These are phyloP conservation scores for Orchestes rusci DNA, from an alignment of 2,888 invertebrate genomes.

Conservation along the genomic window DNA sequence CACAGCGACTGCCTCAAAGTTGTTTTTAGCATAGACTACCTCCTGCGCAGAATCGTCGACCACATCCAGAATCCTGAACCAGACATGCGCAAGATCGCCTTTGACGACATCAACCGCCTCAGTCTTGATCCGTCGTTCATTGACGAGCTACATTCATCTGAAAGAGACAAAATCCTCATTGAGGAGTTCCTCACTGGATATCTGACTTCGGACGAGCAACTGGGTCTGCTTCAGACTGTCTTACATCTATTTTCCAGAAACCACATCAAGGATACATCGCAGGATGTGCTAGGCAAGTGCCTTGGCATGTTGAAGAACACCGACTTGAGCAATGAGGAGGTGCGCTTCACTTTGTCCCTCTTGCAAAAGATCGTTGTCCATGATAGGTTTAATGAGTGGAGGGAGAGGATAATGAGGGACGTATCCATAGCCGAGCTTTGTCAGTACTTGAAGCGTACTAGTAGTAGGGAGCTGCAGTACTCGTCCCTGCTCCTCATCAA, in stretches of 20 bases:
- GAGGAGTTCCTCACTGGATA: conserved; percentile 26
- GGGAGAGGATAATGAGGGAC: conserved; percentile 33
- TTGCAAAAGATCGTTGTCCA: conserved; percentile 36
- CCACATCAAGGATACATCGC: conserved; percentile 28
- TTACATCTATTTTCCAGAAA: conserved; percentile 36
- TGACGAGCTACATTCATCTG: conserved; percentile 31
- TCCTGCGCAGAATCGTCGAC: conserved; percentile 33
- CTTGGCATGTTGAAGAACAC: conserved; percentile 31
- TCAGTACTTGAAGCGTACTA: conserved; percentile 31
- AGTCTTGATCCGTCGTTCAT: conserved; percentile 37
- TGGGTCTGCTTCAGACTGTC: conserved; percentile 30
- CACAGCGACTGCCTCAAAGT: conserved; percentile 38
- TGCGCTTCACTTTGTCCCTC: conserved; percentile 34
- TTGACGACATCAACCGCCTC: conserved; percentile 32
- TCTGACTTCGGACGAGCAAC: conserved; percentile 24
- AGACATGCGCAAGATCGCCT: conserved; percentile 24
- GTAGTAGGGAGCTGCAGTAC: conserved; percentile 33
- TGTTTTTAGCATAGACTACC: conserved; percentile 34
- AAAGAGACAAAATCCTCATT: conserved; percentile 24
- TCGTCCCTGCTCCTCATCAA: conserved; percentile 38
- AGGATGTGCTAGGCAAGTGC: conserved; percentile 31
- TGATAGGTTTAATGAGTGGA: conserved; percentile 30
- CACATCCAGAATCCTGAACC: conserved; percentile 23
- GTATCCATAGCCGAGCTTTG: conserved; percentile 32
- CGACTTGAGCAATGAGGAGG: conserved; percentile 27